Evolutionary conservation across 2,113 vertebrate species (phyloP).

Genomic region (Pelusios castaneus): DNA sequence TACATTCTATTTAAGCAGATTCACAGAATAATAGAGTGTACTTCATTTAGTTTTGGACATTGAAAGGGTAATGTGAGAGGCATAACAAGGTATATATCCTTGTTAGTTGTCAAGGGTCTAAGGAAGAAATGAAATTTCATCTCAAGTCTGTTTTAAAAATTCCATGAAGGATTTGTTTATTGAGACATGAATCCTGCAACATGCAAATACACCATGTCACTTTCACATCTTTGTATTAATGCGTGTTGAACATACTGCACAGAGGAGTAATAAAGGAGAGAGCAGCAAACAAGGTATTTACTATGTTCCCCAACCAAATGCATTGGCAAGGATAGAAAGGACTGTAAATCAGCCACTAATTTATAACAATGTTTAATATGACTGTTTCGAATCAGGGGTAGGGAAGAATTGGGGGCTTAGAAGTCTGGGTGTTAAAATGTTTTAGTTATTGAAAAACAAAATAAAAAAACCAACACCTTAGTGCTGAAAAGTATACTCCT

Average conservation of each 20-base stretch:
- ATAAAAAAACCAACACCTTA: not conserved
- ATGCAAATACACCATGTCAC: not conserved
- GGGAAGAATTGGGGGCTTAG: not conserved
- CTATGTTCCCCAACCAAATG: not conserved
- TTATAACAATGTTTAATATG: not conserved
- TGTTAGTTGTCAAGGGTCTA: not conserved
- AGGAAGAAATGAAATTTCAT: not conserved
- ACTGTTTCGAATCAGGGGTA: not conserved
- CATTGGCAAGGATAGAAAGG: not conserved
- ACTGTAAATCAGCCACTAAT: not conserved
- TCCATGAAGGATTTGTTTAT: not conserved
- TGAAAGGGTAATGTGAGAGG: not conserved
- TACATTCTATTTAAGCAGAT: not conserved
- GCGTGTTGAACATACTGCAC: not conserved
- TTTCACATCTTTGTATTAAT: not conserved
- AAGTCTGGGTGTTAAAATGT: not conserved
- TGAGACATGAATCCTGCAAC: not conserved
- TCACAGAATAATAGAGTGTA: not conserved
- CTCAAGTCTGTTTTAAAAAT: not conserved
- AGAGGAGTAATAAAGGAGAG: not conserved
- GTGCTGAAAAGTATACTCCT: not conserved
- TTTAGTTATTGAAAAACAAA: not conserved
- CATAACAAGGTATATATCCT: not conserved
- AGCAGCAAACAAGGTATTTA: not conserved
- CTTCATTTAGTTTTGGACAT: not conserved